A percentile compares a stretch with the other conserved stretches of the same genome.
These are phyloP conservation scores for Napeogenes sylphis DNA, from an alignment of 2,888 invertebrate species.

Conservation along the genomic window DNA sequence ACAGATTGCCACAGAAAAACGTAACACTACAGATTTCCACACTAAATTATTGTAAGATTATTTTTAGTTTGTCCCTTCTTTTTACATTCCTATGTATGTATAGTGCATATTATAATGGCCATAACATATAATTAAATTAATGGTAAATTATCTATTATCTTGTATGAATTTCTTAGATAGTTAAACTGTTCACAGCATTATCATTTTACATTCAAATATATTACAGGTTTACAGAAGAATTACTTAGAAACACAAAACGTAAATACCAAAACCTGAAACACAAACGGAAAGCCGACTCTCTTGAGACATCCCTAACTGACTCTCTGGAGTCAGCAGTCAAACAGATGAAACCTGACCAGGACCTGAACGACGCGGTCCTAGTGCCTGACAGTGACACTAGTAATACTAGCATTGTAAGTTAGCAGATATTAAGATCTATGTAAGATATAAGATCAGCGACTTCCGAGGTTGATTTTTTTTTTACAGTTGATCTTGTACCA, in stretches of 20 bases:
- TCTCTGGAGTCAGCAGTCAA: constrained; percentile 27
- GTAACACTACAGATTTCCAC: constrained; percentile 39
- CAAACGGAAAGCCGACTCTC: constrained; percentile 39
- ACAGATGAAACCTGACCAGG: constrained; percentile 22
- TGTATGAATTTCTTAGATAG: too few relatives aligned
- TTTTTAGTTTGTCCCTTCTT: background rate
- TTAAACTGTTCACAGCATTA: too few relatives aligned
- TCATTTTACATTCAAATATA: background rate
- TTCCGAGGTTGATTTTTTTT: too few relatives aligned
- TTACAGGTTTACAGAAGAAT: constrained; percentile 36
- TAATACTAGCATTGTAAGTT: constrained; percentile 47
- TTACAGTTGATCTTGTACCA: too few relatives aligned
- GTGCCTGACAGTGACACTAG: constrained; percentile 29
- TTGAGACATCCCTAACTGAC: constrained; percentile 12
- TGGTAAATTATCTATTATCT: too few relatives aligned
- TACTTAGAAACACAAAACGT: constrained; percentile 31
- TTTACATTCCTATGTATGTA: background rate
- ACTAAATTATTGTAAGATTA: constrained; percentile 45
- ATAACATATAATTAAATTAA: too few relatives aligned
- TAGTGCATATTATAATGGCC: too few relatives aligned
- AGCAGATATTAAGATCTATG: background rate
- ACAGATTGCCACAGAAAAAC: constrained; percentile 44
- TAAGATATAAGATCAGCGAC: too few relatives aligned
- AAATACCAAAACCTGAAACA: constrained; percentile 38
- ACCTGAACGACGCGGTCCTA: constrained; percentile 30